Base-by-base conservation (phyloP, 2,113 vertebrate species). In the Eubucco bourcierii region DNA sequence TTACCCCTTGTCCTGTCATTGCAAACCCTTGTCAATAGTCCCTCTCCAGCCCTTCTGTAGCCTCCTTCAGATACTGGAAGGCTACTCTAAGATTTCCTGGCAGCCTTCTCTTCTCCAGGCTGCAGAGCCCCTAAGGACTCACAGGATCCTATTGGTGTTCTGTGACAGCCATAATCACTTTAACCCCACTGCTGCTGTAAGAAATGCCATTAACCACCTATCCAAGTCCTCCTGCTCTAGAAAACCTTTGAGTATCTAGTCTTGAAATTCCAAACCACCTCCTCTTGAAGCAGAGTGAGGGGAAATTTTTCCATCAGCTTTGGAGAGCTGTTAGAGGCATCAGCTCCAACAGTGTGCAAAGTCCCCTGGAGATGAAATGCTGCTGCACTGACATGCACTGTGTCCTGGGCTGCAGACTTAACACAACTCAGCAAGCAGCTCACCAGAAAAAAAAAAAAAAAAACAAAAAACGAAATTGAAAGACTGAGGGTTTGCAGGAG, bases 381-480 rank as follows among this genome's bases (percentile, higher is more conserved):
- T 31, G 12, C 23, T 39, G 37, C 37, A 39, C 37, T 41, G 41
- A 41, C 41, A 41, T n/a, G 61, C 68, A 6, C n/a, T 4, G 20
- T 1, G 41, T 7, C 7, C 64, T n/a, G 41, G 16, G 19, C 28
- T 67, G 53, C 2, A 4, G 37, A 8, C 14, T 77, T 7, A 0
- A 0, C 46, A 60, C 9, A 27, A 23, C n/a, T 34, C 81, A n/a
- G 25, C 41, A 12, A 66, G 33, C 25, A 74, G 50, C 46, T 75
- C 0, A 0, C 12, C 27, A 33, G 17, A 24, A 58, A 41, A 13
- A 41, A 39, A 39, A 37, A 37, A 9, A n/a, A n/a, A n/a, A n/a
- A n/a, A n/a, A n/a, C n/a, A n/a, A n/a, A n/a, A n/a, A n/a, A n/a
- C n/a, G n/a, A n/a, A 37, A 7, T 10, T 37, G 41, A 41, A 41